phyloP scores from a whole-genome alignment of 1,140 invertebrate species.

The Argopecten irradians region DNA sequence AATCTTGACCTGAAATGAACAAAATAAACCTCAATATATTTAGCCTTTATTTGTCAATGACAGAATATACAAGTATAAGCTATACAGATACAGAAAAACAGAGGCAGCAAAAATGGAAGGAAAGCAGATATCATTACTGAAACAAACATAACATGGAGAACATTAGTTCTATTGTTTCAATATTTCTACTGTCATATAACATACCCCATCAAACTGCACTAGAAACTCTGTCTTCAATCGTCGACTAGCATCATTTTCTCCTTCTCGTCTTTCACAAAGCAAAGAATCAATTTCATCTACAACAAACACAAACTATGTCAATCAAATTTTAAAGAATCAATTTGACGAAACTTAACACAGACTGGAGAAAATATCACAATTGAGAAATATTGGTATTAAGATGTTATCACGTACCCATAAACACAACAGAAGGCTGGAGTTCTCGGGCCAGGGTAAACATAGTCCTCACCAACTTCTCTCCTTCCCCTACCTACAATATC shows the following conservation, averaged over 20 bases:
- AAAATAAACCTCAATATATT: background rate
- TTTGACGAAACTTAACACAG: background rate
- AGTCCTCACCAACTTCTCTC: constrained; percentile 97
- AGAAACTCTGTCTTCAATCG: constrained; percentile 98
- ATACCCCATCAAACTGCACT: constrained; percentile 92
- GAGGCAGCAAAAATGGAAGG: too few species aligned
- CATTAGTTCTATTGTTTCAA: background rate
- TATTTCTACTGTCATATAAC: constrained; percentile 68
- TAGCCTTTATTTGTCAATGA: background rate
- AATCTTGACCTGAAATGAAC: background rate
- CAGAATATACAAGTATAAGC: background rate
- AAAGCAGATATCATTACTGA: too few species aligned
- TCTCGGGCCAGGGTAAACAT: constrained; percentile 95
- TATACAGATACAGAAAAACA: too few species aligned
- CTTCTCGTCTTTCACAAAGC: constrained; percentile 91
- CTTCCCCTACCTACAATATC: constrained; percentile 92
- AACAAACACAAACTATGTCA: constrained; percentile 29
- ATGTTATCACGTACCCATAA: constrained; percentile 81
- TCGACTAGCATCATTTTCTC: constrained; percentile 96
- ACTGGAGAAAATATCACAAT: background rate
- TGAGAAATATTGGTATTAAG: background rate
- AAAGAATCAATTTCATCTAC: constrained; percentile 96
- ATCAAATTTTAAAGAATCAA: background rate
- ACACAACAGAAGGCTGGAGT: constrained; percentile 84
- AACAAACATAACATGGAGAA: background rate